Base-by-base conservation (phyloP, 2,888 invertebrate genomes). In the Caenorhabditis japonica region DNA sequence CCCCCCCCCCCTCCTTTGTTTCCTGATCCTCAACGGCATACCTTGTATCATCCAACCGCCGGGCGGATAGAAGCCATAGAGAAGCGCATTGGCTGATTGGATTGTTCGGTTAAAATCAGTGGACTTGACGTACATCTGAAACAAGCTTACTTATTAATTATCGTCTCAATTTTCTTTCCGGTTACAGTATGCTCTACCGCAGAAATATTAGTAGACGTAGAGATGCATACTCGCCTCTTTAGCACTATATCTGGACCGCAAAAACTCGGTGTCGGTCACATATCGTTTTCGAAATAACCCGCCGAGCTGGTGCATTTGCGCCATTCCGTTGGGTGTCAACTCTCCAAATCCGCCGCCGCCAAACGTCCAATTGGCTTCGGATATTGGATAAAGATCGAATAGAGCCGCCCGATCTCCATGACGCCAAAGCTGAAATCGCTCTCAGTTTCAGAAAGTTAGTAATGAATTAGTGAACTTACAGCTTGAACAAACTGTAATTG, bases 91-190 rank as follows among this genome's bases (percentile, higher is more conserved):
- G 3, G 89, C 89, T 56, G 88, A 88, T 87, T 89, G 88, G 5
- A 95, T 89, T 0, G 95, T 94, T 17, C 95, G 91, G 88, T 95
- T 94, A 8, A 92, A 92, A 89, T 94, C 93, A 0, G 95, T 94
- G 38, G 94, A 93, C 53, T 90, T 89, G 1, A 93, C 88, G 80
- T 90, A 90, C 58, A 93, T 36, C 49, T 55, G 60, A 12, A 51
- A 36, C n/a, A n/a, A n/a, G n/a, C n/a, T n/a, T n/a, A n/a, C n/a
- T n/a, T n/a, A n/a, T n/a, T n/a, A n/a, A n/a, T n/a, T n/a, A n/a
- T n/a, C n/a, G n/a, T n/a, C n/a, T n/a, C n/a, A n/a, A n/a, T n/a
- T n/a, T n/a, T n/a, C n/a, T n/a, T n/a, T n/a, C n/a, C n/a, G n/a
- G n/a, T n/a, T n/a, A n/a, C n/a, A n/a, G n/a, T n/a, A n/a, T n/a